Evolutionary conservation across 1,140 invertebrate genomes (phyloP), one percentile per base, ranked within the genome.

Genomic region (Drosophila ananassae): DNA sequence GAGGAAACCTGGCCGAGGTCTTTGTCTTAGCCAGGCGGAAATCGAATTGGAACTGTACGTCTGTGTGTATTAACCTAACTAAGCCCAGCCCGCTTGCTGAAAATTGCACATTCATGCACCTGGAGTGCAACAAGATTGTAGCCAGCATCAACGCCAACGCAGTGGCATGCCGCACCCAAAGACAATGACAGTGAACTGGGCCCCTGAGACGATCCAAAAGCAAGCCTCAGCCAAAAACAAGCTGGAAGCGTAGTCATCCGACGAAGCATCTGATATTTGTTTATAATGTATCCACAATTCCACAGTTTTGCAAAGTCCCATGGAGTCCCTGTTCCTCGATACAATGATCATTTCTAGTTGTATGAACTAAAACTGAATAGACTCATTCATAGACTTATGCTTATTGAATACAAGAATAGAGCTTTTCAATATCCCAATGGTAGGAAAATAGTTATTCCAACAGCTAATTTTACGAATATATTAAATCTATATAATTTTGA

Each of bases 151-250:
- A 73, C 69, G 68, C 67, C 56, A 60, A 72, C 69, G 69, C 67
- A 53, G 57, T 13, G 39, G 63, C 55, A 56, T 2, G 34, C 12
- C 34, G 34, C 34, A 37, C 34, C 63, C 68, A 66, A 52, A 72
- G 64, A 57, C 74, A 77, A 77, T 77, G 76, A 73, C 75, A 77
- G 58, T 77, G 75, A 77, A 77, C 64, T 77, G 67, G 46, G 34
- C 21, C 24, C 28, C 34, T 12, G 64, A 34, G 51, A 17, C 64
- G 37, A 54, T 32, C 34, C 63, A 28, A 32, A 30, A 28, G 10
- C 50, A 39, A 21, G 7, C 30, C 30, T 1, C 7, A 28, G 9
- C 8, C 50, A 46, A 30, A 47, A 17, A 17, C 3, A 63, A 17
- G 39, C 13, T 13, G 28, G 3, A 32, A 17, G 50, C 44, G 28